Evolutionary conservation across 2,113 vertebrate genomes (phyloP), one percentile per base, ranked within the genome.

Genomic region (Sorex fumeus): DNA sequence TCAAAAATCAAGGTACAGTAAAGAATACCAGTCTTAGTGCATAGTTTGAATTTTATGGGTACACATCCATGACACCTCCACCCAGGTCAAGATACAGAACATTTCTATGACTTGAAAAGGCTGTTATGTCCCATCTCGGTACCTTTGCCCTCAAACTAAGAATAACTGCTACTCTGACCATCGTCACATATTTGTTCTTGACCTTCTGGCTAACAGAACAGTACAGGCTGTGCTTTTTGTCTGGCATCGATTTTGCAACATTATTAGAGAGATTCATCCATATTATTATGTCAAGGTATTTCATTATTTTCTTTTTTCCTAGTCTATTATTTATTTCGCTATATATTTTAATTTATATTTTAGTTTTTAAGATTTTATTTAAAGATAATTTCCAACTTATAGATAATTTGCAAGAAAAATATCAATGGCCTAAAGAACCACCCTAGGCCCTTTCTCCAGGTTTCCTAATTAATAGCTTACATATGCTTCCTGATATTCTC

Each of bases 161-260:
- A 62, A 19, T 50, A 90, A 43, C 87, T 78, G 71, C 45, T 66
- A 8, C 69, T 62, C 72, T 91, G 57, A 53, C 25, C 83, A 11
- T 8, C 64, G 40, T 34, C 76, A 34, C 45, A 45, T 3, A 40
- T 69, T 64, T 71, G 8, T 77, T 66, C 50, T 2, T 72, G 64
- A 87, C 66, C 27, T 78, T 53, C 27, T 15, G 9, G 27, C 53
- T 64, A 82, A 66, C 66, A 40, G 21, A 32, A 69, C 84, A 19
- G 74, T 47, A 70, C 5, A 50, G 62, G 25, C 43, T 70, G 36
- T 53, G 23, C 19, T 66, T 75, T 62, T 36, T 64, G n/a, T 30
- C 27, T 92, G 81, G 34, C n/a, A 36, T 84, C 28, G 71, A 83
- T 72, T 85, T 64, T 60, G 74, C 62, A 89, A 67, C 32, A 34